Evolutionary conservation across 2,113 vertebrate species (phyloP), one percentile per base, ranked within the genome.

Genomic region (Cryptomyrus ogoouensis): DNA sequence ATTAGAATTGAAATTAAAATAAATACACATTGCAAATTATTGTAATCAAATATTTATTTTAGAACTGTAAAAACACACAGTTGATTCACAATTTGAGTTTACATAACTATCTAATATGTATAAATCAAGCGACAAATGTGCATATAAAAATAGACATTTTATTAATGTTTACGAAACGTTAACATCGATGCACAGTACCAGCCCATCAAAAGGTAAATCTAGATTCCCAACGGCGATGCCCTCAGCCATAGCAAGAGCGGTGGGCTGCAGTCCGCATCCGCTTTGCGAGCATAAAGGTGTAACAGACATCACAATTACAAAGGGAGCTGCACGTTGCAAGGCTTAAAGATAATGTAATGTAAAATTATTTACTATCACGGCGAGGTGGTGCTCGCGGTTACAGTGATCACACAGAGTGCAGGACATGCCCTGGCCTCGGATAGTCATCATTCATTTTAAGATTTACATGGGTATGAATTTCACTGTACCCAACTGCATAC

Each of bases 101-200:
- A 42, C 74, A 19, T 80, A 80, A 42, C 74, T 31, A 35, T 77
- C 31, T 17, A 27, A 86, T 49, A 86, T 47, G 7, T 47, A n/a
- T 84, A 47, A 47, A 13, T 49, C n/a, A 86, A 50, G 83, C 83
- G 42, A 21, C 39, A 47, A 47, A 86, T 49, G 83, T 86, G 83
- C 83, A 49, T 86, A 49, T 47, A 86, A 86, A 86, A 86, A 86
- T 47, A 86, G 44, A 86, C 27, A 27, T 49, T 80, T 80, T 12
- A 47, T 49, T 53, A 31, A 80, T 17, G 35, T 42, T 80, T 1
- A 39, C 74, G 5, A 80, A 80, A 42, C 74, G 35, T 42, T 42
- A 80, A 39, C 74, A 39, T 5, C 13, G 70, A 77, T 77, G 70
- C 35, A 42, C 47, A 87, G 52, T 87, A 56, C 31, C 27, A 53